Evolutionary conservation across 35 echinoderm and acorn worm genomes (phyloP), one percentile per base, ranked within the genome.

Genomic region (Hemicentrotus pulcherrimus): DNA sequence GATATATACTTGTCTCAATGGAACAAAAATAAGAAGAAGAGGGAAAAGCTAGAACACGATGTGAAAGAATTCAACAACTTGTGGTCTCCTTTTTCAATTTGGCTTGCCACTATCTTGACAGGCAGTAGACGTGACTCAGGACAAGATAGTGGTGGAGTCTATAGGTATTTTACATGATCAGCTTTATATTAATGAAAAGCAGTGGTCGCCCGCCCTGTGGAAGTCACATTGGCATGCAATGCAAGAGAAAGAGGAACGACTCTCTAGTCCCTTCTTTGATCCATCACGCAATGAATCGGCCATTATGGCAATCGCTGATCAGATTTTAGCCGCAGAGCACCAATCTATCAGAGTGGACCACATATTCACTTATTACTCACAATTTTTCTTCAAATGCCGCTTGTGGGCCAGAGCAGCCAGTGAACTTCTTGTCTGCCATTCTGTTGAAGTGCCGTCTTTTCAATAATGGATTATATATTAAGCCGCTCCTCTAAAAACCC

Each of bases 241-340:
- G 50, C 50, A 55, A 15, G 50, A 55, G 50, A 55, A 55, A 78
- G 19, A 78, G 0, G 16, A 28, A n/a, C 6, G 65, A 78, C 19
- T 7, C 65, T n/a, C 19, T 28, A 14, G 16, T 10, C 9, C 52
- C 22, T n/a, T 4, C 65, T 78, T 78, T 78, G 65, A 78, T 78
- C 65, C 65, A 78, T 78, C 65, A 78, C 7, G 65, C 65, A 7
- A 78, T 78, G 65, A 78, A 78, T 78, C 65, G 65, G 65, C 65
- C 65, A 78, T 78, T 78, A 78, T 78, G 65, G 65, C 65, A 78
- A 78, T 78, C 65, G 65, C 65, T 78, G 65, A 78, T 78, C 65
- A 78, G 65, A 78, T 78, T 78, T 78, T 78, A 78, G 65, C 65
- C 22, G 65, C 65, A 78, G 65, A 78, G 65, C 65, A 78, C 65